Evolutionary conservation across 2,888 invertebrate genomes (phyloP).

Genomic region (Lasius platythorax): DNA sequence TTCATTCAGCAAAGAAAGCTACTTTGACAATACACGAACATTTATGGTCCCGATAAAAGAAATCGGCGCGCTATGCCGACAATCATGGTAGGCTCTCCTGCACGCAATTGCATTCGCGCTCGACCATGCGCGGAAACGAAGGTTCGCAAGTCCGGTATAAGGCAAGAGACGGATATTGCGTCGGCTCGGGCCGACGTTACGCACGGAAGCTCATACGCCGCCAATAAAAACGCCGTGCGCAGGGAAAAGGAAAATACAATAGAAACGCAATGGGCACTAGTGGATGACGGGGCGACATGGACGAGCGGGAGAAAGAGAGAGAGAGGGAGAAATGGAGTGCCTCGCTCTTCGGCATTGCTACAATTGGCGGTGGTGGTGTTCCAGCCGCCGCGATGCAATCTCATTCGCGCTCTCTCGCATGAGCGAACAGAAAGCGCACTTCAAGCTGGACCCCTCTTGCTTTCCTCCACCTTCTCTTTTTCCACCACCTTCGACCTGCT

Average conservation of each 20-base stretch:
- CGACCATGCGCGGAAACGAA: conserved; percentile 67
- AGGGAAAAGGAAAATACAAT: conserved; percentile 75
- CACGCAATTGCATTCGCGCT: conserved; percentile 66
- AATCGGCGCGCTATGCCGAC: background rate
- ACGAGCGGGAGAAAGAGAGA: conserved; percentile 55
- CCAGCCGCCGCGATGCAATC: conserved; percentile 77
- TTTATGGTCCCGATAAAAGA: conserved; percentile 27
- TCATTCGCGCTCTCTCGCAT: conserved; percentile 82
- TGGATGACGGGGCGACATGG: conserved; percentile 72
- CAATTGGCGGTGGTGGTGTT: conserved; percentile 71
- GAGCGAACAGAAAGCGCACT: conserved; percentile 72
- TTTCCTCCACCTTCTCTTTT: conserved; percentile 68
- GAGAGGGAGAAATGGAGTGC: conserved; percentile 44
- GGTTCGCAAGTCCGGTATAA: conserved; percentile 57
- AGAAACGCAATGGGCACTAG: conserved; percentile 79
- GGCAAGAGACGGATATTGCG: conserved; percentile 71
- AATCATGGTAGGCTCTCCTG: conserved; percentile 38
- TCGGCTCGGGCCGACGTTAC: conserved; percentile 65
- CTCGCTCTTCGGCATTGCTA: conserved; percentile 67
- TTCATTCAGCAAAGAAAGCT: background rate
- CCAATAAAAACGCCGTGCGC: conserved; percentile 76
- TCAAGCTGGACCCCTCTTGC: conserved; percentile 64
- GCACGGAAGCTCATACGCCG: conserved; percentile 58
- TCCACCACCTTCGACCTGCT: conserved; percentile 56
- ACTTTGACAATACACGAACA: background rate